Percentiles rank a stretch among this genome's conserved stretches.
Conservation (phyloP, 1,140 invertebrate species). For the Eupeodes corollae region DNA sequence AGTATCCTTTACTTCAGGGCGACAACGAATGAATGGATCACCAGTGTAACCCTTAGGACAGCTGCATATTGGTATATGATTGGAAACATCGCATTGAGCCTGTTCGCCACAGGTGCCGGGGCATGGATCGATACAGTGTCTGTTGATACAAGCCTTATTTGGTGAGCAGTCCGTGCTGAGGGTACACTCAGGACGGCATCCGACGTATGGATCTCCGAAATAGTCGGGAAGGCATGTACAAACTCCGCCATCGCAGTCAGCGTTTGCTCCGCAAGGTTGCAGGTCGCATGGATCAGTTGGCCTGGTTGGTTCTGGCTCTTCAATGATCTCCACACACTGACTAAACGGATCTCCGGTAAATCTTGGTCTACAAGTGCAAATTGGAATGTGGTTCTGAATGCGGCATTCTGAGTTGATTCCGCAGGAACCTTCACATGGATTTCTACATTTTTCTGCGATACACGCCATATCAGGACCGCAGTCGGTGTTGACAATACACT, state of each 20-base stretch:
- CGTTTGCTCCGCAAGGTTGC: constrained; percentile 70
- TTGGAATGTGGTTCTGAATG: constrained; percentile 62
- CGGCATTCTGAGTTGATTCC: constrained; percentile 62
- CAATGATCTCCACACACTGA: constrained; percentile 49
- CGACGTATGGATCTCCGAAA: constrained; percentile 51
- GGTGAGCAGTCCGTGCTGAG: constrained; percentile 70
- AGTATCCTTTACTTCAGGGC: constrained; percentile 16
- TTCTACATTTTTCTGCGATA: constrained; percentile 62
- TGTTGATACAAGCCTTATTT: constrained; percentile 59
- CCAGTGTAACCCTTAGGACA: constrained; percentile 58
- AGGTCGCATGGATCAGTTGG: constrained; percentile 52
- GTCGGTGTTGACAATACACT: constrained; percentile 68
- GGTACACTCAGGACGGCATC: constrained; percentile 72
- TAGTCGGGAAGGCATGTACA: constrained; percentile 54
- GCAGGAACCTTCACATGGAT: constrained; percentile 70
- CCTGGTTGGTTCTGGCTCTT: constrained; percentile 44
- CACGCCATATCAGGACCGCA: constrained; percentile 67
- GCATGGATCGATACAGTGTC: constrained; percentile 65
- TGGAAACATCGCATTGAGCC: constrained; percentile 64
- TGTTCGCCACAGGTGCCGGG: constrained; percentile 61
- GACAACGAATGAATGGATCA: constrained; percentile 58
- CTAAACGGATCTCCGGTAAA: constrained; percentile 64
- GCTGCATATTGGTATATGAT: constrained; percentile 66
- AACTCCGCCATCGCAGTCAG: constrained; percentile 60
- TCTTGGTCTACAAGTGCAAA: constrained; percentile 55